These are phyloP conservation scores for Acipenser oxyrinchus DNA, from an alignment of 2,797 vertebrate genomes.

Conservation along the genomic window DNA sequence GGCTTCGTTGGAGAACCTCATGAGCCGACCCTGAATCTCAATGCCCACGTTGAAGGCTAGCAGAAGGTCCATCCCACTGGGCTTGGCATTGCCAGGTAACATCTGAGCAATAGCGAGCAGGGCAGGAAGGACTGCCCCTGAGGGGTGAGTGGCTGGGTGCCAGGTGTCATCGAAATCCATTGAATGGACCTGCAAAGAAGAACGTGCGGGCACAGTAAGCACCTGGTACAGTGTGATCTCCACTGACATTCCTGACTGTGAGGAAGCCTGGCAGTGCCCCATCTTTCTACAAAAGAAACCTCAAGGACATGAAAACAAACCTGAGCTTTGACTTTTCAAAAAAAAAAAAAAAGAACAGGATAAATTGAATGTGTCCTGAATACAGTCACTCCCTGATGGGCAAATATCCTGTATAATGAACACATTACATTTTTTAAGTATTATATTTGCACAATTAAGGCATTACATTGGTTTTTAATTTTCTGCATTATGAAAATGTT, in stretches of 20 bases:
- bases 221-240: background rate
- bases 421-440: too few species aligned
- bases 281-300: background rate
- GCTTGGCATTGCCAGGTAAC: slow-evolving; percentile 59
- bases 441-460: too few species aligned
- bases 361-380: background rate
- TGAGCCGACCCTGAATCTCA: slow-evolving; percentile 77
- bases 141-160: slow-evolving; percentile 83
- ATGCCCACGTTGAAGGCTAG: slow-evolving; percentile 77
- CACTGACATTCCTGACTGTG: background rate
- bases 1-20: slow-evolving; percentile 79
- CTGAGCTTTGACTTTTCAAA: background rate
- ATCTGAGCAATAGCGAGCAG: slow-evolving; percentile 75
- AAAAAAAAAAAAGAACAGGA: background rate
- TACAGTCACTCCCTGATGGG: too few species aligned
- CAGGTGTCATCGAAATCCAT: slow-evolving; percentile 91
- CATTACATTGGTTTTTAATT: too few species aligned
- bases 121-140: slow-evolving; percentile 75
- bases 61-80: slow-evolving; percentile 68
- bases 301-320: background rate
- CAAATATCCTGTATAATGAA: too few species aligned
- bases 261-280: background rate
- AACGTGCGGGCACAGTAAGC: background rate
- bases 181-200: slow-evolving; percentile 64
- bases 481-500: too few species aligned